A percentile compares a stretch with the other conserved stretches of the same genome.
Conservation (phyloP, 2,113 vertebrate species). For the Fulmarus glacialis region DNA sequence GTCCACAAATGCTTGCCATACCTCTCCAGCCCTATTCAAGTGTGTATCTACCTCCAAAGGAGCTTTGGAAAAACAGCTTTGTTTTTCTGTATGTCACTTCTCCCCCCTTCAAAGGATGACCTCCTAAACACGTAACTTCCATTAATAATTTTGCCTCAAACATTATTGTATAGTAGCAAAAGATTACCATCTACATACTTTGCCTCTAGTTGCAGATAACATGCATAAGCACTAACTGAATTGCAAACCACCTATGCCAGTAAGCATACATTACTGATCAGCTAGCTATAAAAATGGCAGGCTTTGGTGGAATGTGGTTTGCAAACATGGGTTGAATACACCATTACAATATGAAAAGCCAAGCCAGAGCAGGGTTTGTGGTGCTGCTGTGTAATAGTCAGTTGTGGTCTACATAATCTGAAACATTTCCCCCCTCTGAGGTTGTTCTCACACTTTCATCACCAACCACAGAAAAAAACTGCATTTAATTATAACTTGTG, state of each 20-base stretch:
- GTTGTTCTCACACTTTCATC: slow-evolving; percentile 61
- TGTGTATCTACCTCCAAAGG: not conserved
- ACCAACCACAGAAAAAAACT: slow-evolving; percentile 56
- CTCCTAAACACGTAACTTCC: not conserved
- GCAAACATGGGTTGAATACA: not conserved
- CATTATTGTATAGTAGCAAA: not conserved
- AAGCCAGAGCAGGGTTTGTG: not conserved
- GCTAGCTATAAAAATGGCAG: not conserved
- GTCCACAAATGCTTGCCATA: not conserved
- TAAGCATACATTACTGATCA: not conserved
- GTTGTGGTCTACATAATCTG: slow-evolving; percentile 53
- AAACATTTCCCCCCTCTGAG: slow-evolving; percentile 47
- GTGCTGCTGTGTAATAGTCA: slow-evolving; percentile 25
- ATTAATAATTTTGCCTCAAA: not conserved
- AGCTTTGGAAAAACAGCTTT: not conserved
- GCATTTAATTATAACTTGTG: slow-evolving; percentile 34
- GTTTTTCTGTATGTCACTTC: not conserved
- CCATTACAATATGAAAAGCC: not conserved
- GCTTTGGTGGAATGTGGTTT: not conserved
- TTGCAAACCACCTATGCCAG: not conserved
- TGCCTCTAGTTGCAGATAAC: not conserved
- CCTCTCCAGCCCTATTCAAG: not conserved
- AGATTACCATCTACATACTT: not conserved
- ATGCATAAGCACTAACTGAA: fast-evolving
- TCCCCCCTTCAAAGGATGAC: not conserved